phyloP scores from a whole-genome alignment of 2,888 invertebrate species.

The Cephus spinipes region DNA sequence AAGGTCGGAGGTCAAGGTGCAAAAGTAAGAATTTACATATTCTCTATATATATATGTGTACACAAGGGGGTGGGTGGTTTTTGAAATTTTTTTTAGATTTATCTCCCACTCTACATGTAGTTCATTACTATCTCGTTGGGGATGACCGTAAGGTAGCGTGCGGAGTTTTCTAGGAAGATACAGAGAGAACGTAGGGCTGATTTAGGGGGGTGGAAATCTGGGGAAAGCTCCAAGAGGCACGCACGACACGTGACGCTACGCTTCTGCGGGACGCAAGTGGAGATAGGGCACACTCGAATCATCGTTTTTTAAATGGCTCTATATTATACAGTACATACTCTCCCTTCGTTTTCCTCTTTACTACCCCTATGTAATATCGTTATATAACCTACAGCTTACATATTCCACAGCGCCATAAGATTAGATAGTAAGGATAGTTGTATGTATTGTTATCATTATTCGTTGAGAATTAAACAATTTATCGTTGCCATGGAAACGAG shows the following conservation, averaged over 20 bases:
- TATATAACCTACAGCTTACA: not conserved
- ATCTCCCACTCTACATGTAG: not conserved
- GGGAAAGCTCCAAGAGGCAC: constrained; percentile 61
- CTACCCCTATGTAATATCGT: not conserved
- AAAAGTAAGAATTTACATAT: not conserved
- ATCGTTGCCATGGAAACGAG: not conserved
- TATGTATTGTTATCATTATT: not conserved
- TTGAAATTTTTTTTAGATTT: not conserved
- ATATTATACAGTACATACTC: not conserved
- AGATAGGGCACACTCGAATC: constrained; percentile 58
- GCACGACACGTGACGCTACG: constrained; percentile 57
- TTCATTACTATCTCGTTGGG: constrained; percentile 2
- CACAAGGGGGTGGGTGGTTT: not conserved
- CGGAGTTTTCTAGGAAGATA: constrained; percentile 9
- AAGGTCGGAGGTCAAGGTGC: not conserved
- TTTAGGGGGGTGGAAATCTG: constrained; percentile 49
- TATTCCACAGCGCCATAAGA: not conserved
- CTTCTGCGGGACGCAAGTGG: constrained; percentile 46
- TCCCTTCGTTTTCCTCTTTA: not conserved
- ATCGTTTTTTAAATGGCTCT: constrained; percentile 49
- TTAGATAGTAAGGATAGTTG: not conserved
- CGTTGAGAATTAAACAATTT: not conserved
- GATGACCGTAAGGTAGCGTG: not conserved
- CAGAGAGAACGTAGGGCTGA: constrained; percentile 23
- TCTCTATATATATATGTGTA: not conserved